These are phyloP conservation scores for Drosophila gaucha DNA, from an alignment of 2,888 invertebrate species.

Conservation along the genomic window DNA sequence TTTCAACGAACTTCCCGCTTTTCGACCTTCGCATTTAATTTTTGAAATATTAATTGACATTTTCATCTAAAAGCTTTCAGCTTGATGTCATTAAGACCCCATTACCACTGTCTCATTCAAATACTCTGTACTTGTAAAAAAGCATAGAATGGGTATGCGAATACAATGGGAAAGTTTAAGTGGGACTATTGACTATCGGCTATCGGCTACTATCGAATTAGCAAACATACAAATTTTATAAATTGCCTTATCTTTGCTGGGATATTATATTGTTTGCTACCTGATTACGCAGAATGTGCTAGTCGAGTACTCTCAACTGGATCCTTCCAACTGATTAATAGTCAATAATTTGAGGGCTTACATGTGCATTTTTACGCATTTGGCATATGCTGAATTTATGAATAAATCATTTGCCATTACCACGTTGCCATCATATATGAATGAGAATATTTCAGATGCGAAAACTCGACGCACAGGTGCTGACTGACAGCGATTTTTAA, in stretches of 20 bases:
- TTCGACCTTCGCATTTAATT: constrained; percentile 33
- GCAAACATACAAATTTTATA: background rate
- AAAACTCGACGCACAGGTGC: constrained; percentile 26
- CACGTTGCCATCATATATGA: constrained; percentile 18
- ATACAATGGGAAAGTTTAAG: background rate
- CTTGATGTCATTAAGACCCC: constrained; percentile 42
- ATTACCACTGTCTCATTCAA: constrained; percentile 24
- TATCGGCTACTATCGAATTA: background rate
- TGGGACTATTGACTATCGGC: background rate
- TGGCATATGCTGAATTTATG: constrained; percentile 51
- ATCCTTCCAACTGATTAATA: constrained; percentile 24
- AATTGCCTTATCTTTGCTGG: too few relatives aligned
- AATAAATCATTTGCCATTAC: constrained; percentile 57
- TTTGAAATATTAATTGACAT: constrained; percentile 48
- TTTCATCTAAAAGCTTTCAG: constrained; percentile 13
- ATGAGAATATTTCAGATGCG: constrained; percentile 31
- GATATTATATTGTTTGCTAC: too few relatives aligned
- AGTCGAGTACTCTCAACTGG: background rate
- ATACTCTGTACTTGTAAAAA: background rate
- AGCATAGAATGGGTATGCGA: background rate
- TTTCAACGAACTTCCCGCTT: constrained; percentile 1
- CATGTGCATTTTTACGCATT: constrained; percentile 37
- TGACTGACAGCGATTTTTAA: constrained; percentile 58
- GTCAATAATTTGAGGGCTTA: constrained; percentile 45
- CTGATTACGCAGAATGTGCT: background rate